Evolutionary conservation across 2,888 invertebrate species (phyloP), one percentile per base, ranked within the genome.

Genomic region (Melangyna quadrimaculata): DNA sequence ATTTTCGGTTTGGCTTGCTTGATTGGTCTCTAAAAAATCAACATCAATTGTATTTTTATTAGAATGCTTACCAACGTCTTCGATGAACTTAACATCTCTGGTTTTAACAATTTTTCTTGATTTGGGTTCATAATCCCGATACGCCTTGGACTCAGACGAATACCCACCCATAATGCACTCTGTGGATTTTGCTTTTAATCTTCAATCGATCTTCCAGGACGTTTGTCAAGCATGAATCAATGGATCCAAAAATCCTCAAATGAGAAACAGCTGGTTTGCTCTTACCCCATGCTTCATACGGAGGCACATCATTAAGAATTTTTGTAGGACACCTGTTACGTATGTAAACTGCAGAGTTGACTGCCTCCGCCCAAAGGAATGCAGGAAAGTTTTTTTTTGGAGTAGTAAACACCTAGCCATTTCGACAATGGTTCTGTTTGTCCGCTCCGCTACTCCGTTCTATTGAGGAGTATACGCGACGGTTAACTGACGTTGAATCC

Each of bases 261-360:
- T n/a, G n/a, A n/a, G n/a, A n/a, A n/a, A n/a, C n/a, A n/a, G n/a
- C n/a, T n/a, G n/a, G n/a, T n/a, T n/a, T n/a, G n/a, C n/a, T n/a
- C n/a, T n/a, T n/a, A n/a, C n/a, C n/a, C n/a, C n/a, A n/a, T n/a
- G n/a, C n/a, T n/a, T n/a, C n/a, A n/a, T n/a, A n/a, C n/a, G n/a
- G n/a, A n/a, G n/a, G n/a, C n/a, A n/a, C n/a, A n/a, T n/a, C n/a
- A n/a, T n/a, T n/a, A n/a, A n/a, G n/a, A n/a, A n/a, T n/a, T n/a
- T n/a, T n/a, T n/a, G n/a, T n/a, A n/a, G n/a, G n/a, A n/a, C n/a
- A n/a, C n/a, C n/a, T n/a, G n/a, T n/a, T n/a, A n/a, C n/a, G n/a
- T 87, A 87, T 53, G 59, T 87, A 82, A 22, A 59, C 65, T 8
- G 87, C 74, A 40, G 87, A 88, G 7, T 78, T 78, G 6, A 83